Evolutionary conservation across 1,140 invertebrate genomes (phyloP).

Genomic region (Aculops lycopersici): DNA sequence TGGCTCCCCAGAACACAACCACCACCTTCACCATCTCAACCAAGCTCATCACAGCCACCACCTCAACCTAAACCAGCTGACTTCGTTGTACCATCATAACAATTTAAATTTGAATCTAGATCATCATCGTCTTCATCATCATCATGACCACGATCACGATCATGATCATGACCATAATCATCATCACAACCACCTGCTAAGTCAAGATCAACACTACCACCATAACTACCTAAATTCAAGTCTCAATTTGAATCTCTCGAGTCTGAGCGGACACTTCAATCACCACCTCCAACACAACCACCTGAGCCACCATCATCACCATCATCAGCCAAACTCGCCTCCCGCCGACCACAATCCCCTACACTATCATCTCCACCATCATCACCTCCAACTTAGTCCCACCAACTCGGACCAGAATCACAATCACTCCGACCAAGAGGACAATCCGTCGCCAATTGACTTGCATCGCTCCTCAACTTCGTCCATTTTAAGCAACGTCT

Average conservation of each 20-base stretch:
- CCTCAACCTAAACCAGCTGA: neutral
- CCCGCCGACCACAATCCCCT: neutral
- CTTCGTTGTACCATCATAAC: neutral
- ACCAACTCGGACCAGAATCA: too few species aligned
- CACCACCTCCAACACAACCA: neutral
- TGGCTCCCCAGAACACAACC: too few species aligned
- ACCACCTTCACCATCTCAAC: neutral
- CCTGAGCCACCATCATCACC: neutral
- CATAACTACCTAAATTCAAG: neutral
- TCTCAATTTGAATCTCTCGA: neutral
- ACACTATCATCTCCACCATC: neutral
- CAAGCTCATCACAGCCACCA: neutral
- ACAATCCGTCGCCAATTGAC: too few species aligned
- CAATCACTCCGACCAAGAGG: too few species aligned
- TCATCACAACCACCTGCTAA: neutral
- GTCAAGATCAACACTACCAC: neutral
- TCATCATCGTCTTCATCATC: slow-evolving; percentile 1
- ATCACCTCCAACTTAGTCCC: too few species aligned
- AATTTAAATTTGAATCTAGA: slow-evolving; percentile 1
- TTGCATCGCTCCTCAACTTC: too few species aligned
- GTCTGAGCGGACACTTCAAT: neutral
- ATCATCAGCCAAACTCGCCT: neutral
- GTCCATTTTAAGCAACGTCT: too few species aligned
- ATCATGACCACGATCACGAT: neutral
- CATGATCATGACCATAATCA: neutral